phyloP scores from a whole-genome alignment of 2,113 vertebrate species.

The Microtus montanus region DNA sequence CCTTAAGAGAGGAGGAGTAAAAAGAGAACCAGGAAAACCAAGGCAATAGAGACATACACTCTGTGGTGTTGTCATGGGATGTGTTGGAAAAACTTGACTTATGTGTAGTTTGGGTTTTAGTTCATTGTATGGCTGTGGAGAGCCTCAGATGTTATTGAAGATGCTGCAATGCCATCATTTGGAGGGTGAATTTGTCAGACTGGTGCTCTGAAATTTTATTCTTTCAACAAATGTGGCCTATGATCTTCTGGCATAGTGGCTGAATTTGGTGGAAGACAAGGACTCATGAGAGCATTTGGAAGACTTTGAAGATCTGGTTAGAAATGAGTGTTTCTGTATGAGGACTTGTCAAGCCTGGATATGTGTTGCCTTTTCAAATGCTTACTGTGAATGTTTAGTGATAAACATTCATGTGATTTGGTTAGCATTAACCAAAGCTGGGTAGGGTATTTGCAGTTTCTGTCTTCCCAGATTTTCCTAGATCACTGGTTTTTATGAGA shows the following conservation, averaged over 20 bases:
- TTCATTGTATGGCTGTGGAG: background rate
- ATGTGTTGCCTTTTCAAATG: background rate
- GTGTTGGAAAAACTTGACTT: background rate
- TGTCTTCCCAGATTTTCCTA: slow-evolving; percentile 19
- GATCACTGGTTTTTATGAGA: background rate
- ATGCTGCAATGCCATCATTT: background rate
- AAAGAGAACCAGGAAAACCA: background rate
- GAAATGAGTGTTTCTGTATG: background rate
- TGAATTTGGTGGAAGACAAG: background rate
- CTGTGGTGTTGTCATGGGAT: background rate
- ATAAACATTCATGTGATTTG: background rate
- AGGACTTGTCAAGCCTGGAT: background rate
- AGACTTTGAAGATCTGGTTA: background rate
- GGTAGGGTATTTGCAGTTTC: background rate
- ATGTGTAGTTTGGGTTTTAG: background rate
- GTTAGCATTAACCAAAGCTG: background rate
- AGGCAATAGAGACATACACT: background rate
- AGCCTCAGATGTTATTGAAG: background rate
- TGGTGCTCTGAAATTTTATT: background rate
- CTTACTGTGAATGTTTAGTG: background rate
- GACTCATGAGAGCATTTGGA: background rate
- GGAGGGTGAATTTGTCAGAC: background rate
- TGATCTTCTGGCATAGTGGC: background rate
- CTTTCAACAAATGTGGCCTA: background rate
- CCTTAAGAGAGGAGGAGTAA: background rate